phyloP scores from a whole-genome alignment of 2,797 vertebrate species.

The Catostomus latipinnis region DNA sequence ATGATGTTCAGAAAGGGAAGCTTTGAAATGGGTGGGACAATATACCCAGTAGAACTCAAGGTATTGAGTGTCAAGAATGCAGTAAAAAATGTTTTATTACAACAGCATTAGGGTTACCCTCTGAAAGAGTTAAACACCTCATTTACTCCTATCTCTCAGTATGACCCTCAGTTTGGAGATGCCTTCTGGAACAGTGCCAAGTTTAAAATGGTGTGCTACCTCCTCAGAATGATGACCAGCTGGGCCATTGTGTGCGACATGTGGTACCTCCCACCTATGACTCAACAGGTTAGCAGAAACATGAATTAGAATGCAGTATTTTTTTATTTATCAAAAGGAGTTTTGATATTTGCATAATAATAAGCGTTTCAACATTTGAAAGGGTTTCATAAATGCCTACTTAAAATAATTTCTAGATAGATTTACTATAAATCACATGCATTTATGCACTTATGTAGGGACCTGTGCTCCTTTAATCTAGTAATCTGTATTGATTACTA shows the following conservation, averaged over 20 bases:
- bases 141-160: conserved; percentile 72
- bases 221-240: conserved; percentile 94
- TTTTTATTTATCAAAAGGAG: too few relatives aligned
- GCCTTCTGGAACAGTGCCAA: conserved; percentile 98
- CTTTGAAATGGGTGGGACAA: conserved; percentile 94
- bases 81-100: neutral
- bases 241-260: conserved; percentile 97
- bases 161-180: conserved; percentile 93
- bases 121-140: conserved; percentile 5
- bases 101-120: neutral
- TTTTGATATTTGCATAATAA: too few relatives aligned
- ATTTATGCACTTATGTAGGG: too few relatives aligned
- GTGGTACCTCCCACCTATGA: conserved; percentile 96
- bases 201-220: conserved; percentile 90
- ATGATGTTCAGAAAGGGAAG: conserved; percentile 99
- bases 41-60: conserved; percentile 95
- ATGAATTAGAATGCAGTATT: too few relatives aligned
- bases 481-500: too few relatives aligned
- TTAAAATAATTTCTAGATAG: too few relatives aligned
- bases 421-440: too few relatives aligned
- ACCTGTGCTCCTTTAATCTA: too few relatives aligned
- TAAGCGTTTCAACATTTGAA: too few relatives aligned
- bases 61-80: conserved; percentile 67
- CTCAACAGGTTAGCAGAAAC: conserved; percentile 77
- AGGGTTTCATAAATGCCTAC: too few relatives aligned